Conservation (phyloP, 2,113 vertebrate genomes). For the Blennius ocellaris region DNA sequence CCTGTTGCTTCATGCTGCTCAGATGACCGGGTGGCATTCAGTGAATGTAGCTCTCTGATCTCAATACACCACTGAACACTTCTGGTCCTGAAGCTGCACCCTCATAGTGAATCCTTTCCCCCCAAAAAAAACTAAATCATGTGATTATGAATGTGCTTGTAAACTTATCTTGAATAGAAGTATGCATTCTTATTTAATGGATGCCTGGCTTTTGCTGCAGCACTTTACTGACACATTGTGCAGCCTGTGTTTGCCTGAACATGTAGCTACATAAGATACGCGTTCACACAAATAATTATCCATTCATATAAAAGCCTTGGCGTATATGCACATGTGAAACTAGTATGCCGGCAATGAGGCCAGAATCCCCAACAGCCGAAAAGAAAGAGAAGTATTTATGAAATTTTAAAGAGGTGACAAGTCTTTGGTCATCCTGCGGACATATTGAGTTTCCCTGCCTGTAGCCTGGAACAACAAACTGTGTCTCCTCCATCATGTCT, state of each 20-base stretch:
- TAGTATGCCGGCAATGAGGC: slow-evolving; percentile 6
- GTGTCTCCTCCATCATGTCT: slow-evolving; percentile 22
- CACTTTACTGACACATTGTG: neutral
- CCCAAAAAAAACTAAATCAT: neutral
- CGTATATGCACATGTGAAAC: slow-evolving; percentile 13
- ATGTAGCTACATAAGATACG: neutral
- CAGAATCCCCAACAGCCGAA: slow-evolving; percentile 61
- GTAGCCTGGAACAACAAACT: slow-evolving; percentile 51
- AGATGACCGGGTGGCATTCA: slow-evolving; percentile 40
- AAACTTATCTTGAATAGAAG: neutral
- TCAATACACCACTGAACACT: slow-evolving; percentile 38
- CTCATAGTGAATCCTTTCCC: neutral
- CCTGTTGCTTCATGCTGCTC: slow-evolving; percentile 23
- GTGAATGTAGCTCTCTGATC: slow-evolving; percentile 30
- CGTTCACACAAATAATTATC: neutral
- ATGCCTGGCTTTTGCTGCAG: neutral
- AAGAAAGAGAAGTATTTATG: slow-evolving; percentile 63
- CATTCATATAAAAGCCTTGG: neutral
- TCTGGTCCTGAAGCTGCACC: slow-evolving; percentile 29
- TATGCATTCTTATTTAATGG: neutral
- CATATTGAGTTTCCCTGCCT: slow-evolving; percentile 56
- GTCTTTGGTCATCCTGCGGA: slow-evolving; percentile 40
- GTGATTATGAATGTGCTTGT: neutral
- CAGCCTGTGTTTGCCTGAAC: neutral
- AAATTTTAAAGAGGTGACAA: slow-evolving; percentile 75